phyloP scores from a whole-genome alignment of 2,888 invertebrate species.

The Zhuqinia jingwanae region DNA sequence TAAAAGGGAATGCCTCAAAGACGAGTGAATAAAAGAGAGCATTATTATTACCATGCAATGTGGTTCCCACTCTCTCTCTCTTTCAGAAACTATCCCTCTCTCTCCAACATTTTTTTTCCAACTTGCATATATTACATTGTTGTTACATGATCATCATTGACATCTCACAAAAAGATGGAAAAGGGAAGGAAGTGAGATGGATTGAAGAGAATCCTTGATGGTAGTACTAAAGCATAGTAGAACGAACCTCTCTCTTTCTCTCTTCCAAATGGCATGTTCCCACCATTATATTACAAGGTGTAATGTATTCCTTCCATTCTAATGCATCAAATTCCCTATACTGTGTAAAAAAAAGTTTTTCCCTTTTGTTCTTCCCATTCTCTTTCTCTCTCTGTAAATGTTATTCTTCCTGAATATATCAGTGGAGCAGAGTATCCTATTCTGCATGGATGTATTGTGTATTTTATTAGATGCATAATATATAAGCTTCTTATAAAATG shows the following conservation, averaged over 20 bases:
- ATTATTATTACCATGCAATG: conserved; percentile 29
- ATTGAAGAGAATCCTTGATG: conserved; percentile 36
- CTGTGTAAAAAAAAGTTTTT: conserved; percentile 13
- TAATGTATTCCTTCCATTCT: conserved; percentile 58
- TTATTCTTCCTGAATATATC: neutral
- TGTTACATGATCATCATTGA: conserved; percentile 58
- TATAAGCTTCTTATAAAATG: conserved; percentile 25
- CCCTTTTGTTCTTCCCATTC: conserved; percentile 38
- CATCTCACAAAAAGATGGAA: conserved; percentile 33
- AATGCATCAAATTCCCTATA: conserved; percentile 46
- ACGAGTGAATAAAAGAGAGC: neutral
- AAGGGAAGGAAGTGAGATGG: conserved; percentile 37
- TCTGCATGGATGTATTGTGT: conserved; percentile 16
- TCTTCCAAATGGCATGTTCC: conserved; percentile 58
- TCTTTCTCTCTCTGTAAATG: neutral
- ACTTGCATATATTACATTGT: conserved; percentile 50
- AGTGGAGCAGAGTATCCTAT: neutral
- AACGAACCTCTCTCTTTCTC: neutral
- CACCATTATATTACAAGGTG: conserved; percentile 64
- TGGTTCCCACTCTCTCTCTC: conserved; percentile 16
- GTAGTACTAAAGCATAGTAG: conserved; percentile 7
- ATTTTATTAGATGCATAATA: neutral
- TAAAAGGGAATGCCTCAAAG: conserved; percentile 14
- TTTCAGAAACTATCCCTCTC: neutral
- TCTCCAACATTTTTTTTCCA: conserved; percentile 34